Conservation (phyloP, 1,140 invertebrate species). For the Bombus breviceps region DNA sequence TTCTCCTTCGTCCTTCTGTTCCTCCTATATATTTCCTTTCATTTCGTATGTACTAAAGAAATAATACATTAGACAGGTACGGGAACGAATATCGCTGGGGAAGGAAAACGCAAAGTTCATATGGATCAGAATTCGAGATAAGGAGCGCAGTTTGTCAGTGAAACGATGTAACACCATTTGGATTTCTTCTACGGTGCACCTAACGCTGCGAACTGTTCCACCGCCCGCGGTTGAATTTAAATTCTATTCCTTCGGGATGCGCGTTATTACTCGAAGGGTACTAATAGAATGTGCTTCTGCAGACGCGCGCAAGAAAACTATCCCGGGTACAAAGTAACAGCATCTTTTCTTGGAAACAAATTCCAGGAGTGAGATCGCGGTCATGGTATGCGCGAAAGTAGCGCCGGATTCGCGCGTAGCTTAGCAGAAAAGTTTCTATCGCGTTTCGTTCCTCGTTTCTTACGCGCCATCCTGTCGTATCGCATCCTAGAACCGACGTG, state of each 20-base stretch:
- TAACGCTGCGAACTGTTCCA: not conserved
- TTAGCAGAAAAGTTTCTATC: constrained; percentile 41
- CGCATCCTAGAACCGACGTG: not conserved
- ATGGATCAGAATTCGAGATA: not conserved
- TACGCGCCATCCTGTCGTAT: not conserved
- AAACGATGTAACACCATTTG: not conserved
- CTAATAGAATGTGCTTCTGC: constrained; percentile 32
- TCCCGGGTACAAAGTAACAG: constrained; percentile 31
- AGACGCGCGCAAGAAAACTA: constrained; percentile 32
- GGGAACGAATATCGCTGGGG: no score
- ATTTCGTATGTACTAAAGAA: not conserved
- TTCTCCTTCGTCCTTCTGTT: no score
- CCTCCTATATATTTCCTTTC: not conserved
- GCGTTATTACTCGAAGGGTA: constrained; percentile 5
- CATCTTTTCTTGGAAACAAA: constrained; percentile 35
- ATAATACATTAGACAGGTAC: not conserved
- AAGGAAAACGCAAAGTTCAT: not conserved
- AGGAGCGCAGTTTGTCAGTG: not conserved
- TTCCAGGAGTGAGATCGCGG: constrained; percentile 8
- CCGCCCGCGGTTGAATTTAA: constrained; percentile 19
- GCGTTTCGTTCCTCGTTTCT: constrained; percentile 32
- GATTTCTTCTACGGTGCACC: not conserved
- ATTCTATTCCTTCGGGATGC: constrained; percentile 13
- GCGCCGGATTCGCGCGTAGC: constrained; percentile 31
- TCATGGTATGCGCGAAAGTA: constrained; percentile 23